Evolutionary conservation across 2,888 invertebrate species (phyloP), one percentile per base, ranked within the genome.

Genomic region (Athripsodes cinereus): DNA sequence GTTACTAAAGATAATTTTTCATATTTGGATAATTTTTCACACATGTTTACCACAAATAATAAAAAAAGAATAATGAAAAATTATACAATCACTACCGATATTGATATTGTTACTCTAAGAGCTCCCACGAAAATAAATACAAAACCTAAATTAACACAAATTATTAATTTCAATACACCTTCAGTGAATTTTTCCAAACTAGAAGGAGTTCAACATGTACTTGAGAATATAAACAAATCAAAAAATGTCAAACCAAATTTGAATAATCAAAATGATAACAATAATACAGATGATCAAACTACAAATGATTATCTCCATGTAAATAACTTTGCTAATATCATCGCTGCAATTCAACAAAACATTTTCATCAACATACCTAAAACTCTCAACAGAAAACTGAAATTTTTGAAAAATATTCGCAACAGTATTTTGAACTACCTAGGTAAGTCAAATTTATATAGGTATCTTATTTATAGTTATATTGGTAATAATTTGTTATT

Each of bases 391-490:
- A 80, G 80, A 53, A 87, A 87, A 71, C 71, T 85, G 11, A 69
- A 71, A 48, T 82, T 84, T 67, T 73, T 87, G 55, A 76, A 78
- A 63, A 70, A 75, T 18, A 74, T 87, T 56, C 80, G 81, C 62
- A 80, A 84, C 62, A 74, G 78, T 57, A 72, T 90, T 20, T 72
- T 88, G 62, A 69, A 71, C 21, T 82, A 84, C 67, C 87, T 90
- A 65, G 83, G 90, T 90, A 74, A 78, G 79, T 35, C 11, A 8
- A 8, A 31, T 31, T 31, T 8, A 8, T 8, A 31, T 31, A 31
- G 6, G 6, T 31, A 8, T 11, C 6, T 31, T n/a, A n/a, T n/a
- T n/a, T n/a, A n/a, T n/a, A n/a, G n/a, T n/a, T n/a, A n/a, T n/a
- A n/a, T n/a, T n/a, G n/a, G n/a, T n/a, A n/a, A n/a, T n/a, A n/a